phyloP scores from a whole-genome alignment of 2,888 invertebrate genomes.

The Ophion costatus region DNA sequence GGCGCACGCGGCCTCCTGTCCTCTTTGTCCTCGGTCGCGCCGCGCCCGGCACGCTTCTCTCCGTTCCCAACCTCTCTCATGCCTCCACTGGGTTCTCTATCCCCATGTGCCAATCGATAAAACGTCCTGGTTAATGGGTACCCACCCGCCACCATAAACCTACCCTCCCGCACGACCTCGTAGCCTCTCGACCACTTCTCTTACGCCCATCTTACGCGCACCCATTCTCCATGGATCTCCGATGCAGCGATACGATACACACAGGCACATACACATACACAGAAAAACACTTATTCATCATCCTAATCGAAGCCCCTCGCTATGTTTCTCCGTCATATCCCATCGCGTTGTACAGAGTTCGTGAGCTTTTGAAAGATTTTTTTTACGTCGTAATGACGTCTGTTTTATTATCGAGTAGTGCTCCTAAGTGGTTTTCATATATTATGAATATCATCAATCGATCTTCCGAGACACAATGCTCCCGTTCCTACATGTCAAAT shows the following conservation, averaged over 20 bases:
- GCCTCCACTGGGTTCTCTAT: slow-evolving; percentile 15
- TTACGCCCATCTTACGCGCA: slow-evolving; percentile 28
- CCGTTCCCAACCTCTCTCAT: not conserved
- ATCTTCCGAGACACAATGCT: no score
- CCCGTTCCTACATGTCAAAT: no score
- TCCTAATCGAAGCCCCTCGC: slow-evolving; percentile 29
- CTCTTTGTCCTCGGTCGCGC: slow-evolving; percentile 74
- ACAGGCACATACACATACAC: not conserved
- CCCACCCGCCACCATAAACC: slow-evolving; percentile 67
- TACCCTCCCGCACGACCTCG: slow-evolving; percentile 40
- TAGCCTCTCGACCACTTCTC: slow-evolving; percentile 15
- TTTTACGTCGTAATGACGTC: no score
- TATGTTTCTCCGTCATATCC: slow-evolving; percentile 2
- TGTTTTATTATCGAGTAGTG: no score
- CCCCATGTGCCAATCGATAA: slow-evolving; percentile 75
- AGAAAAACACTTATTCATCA: not conserved
- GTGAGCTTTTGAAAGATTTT: not conserved
- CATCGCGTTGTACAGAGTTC: not conserved
- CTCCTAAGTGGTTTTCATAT: no score
- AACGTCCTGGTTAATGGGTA: slow-evolving; percentile 74
- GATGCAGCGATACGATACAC: not conserved
- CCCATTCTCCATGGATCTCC: not conserved
- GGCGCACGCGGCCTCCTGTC: slow-evolving; percentile 76
- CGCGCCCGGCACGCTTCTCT: slow-evolving; percentile 72
- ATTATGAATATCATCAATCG: no score